phyloP scores from a whole-genome alignment of 2,888 invertebrate genomes.

The Abrostola tripartita region DNA sequence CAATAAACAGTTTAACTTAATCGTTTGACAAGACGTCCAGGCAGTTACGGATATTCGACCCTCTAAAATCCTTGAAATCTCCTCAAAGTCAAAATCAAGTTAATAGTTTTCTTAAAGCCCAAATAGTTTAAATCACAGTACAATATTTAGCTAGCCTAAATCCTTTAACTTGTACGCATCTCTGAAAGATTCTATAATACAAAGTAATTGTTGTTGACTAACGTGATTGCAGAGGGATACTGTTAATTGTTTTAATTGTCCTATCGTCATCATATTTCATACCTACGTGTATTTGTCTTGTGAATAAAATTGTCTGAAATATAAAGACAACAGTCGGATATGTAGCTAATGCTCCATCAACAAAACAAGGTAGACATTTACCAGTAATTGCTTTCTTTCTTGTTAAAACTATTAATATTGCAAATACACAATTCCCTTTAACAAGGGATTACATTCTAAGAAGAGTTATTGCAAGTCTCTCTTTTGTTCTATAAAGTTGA shows the following conservation, averaged over 20 bases:
- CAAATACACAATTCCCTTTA: not conserved
- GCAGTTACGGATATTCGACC: conserved; percentile 3
- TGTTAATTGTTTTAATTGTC: too few species aligned
- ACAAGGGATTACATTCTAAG: not conserved
- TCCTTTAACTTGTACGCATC: conserved; percentile 15
- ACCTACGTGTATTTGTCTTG: too few species aligned
- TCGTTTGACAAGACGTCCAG: not conserved
- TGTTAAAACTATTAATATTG: too few species aligned
- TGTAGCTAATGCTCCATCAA: too few species aligned
- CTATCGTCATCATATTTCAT: too few species aligned
- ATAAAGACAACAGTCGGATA: too few species aligned
- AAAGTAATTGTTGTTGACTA: too few species aligned
- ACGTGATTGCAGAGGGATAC: too few species aligned
- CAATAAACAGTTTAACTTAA: conserved; percentile 1
- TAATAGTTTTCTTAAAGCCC: conserved; percentile 9
- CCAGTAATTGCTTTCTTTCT: too few species aligned
- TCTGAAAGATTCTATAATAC: conserved; percentile 4
- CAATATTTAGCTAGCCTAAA: conserved; percentile 16
- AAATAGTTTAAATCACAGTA: conserved; percentile 24
- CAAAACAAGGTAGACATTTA: too few species aligned
- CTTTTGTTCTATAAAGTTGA: not conserved
- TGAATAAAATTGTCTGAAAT: too few species aligned
- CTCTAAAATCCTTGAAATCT: conserved; percentile 14
- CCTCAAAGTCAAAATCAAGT: conserved; percentile 1
- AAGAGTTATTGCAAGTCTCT: not conserved